Percentiles rank a stretch among this genome's conserved stretches.
Evolutionary conservation across 2,797 vertebrate genomes (phyloP).

Genomic region (Buphagus erythrorhynchus): DNA sequence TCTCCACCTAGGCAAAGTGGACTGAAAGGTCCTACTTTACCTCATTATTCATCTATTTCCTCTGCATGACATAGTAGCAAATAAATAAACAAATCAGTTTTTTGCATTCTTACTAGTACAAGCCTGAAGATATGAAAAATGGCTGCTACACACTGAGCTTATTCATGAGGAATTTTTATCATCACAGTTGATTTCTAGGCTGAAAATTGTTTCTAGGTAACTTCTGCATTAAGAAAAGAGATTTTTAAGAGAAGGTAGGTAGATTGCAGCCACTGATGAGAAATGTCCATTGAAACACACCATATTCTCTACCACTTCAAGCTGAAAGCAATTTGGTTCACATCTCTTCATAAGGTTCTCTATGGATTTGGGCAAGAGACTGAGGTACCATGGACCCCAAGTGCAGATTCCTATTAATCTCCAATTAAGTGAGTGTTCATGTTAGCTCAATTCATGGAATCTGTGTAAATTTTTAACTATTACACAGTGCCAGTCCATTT

Average conservation of each 20-base stretch:
- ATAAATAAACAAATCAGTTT: neutral
- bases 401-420: neutral
- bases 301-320: neutral
- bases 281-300: neutral
- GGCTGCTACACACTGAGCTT: neutral
- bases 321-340: neutral
- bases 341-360: neutral
- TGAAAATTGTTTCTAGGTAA: neutral
- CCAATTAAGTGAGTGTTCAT: neutral
- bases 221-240: neutral
- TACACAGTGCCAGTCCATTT: neutral
- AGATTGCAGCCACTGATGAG: neutral
- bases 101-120: neutral
- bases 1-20: neutral
- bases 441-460: neutral
- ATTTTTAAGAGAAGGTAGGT: neutral
- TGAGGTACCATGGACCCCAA: neutral
- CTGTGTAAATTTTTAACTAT: neutral
- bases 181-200: neutral
- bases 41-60: neutral
- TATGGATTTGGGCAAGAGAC: neutral
- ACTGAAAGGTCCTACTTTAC: neutral
- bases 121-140: neutral
- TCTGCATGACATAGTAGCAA: neutral
- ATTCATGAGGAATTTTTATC: neutral